Conservation (phyloP, 2,797 vertebrate species). For the Etheostoma nigrum region DNA sequence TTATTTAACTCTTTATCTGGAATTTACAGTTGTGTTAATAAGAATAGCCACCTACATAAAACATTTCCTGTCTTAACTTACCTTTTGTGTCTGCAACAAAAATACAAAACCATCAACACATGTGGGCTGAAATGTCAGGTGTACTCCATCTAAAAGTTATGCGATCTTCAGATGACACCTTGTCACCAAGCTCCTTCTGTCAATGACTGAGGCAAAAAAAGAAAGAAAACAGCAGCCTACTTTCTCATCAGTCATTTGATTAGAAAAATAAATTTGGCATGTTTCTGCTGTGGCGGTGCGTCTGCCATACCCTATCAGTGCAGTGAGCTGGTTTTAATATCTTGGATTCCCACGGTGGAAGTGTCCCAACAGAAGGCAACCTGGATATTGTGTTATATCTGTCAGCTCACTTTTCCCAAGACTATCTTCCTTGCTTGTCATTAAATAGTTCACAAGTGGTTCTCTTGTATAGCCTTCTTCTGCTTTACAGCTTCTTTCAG, state of each 20-base stretch:
- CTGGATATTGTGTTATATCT: conserved; percentile 58
- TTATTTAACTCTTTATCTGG: neutral
- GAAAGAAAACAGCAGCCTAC: conserved; percentile 31
- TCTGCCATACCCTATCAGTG: conserved; percentile 45
- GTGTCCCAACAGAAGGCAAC: conserved; percentile 55
- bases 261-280: conserved; percentile 61
- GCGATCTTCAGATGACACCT: conserved; percentile 12
- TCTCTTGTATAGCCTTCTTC: conserved; percentile 25
- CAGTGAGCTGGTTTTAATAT: conserved; percentile 60
- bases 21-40: neutral
- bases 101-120: conserved; percentile 27
- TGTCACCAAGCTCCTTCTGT: conserved; percentile 44
- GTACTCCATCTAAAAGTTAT: conserved; percentile 18
- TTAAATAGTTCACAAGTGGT: conserved; percentile 65
- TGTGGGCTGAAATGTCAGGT: neutral
- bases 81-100: conserved; percentile 47
- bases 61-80: conserved; percentile 46
- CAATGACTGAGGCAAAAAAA: conserved; percentile 3
- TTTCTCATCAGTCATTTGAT: conserved; percentile 64
- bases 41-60: neutral
- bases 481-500: conserved; percentile 21
- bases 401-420: conserved; percentile 43
- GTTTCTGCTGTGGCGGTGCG: conserved; percentile 39
- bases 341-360: conserved; percentile 62
- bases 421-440: conserved; percentile 44